Evolutionary conservation across 2,888 invertebrate species (phyloP).

Genomic region (Drosophila rubida): DNA sequence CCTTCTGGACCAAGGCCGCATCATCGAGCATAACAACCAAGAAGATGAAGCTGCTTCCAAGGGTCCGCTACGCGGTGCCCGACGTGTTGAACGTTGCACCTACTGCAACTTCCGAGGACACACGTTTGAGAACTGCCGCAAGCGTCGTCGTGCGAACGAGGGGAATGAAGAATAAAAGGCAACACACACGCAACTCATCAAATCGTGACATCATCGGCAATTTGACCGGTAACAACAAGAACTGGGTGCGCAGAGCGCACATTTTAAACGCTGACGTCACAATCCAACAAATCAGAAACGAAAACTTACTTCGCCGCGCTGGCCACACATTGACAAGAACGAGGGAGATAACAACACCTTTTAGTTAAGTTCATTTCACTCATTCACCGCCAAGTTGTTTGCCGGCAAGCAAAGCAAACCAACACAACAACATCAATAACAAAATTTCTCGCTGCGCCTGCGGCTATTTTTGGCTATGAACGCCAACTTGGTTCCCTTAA

Average conservation of each 20-base stretch:
- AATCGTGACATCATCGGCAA: slow-evolving; percentile 44
- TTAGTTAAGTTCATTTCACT: slow-evolving; percentile 25
- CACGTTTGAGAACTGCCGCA: slow-evolving; percentile 78
- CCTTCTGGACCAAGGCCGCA: slow-evolving; percentile 81
- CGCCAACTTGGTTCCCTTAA: slow-evolving; percentile 40
- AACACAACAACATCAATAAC: slow-evolving; percentile 12
- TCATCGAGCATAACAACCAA: slow-evolving; percentile 79
- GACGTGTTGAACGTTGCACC: slow-evolving; percentile 74
- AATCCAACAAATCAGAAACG: slow-evolving; percentile 13
- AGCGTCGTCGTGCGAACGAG: slow-evolving; percentile 51
- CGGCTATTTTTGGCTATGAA: slow-evolving; percentile 48
- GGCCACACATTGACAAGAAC: slow-evolving; percentile 35
- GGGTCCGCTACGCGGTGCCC: slow-evolving; percentile 58
- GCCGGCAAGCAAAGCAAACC: slow-evolving; percentile 59
- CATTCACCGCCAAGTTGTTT: slow-evolving; percentile 36
- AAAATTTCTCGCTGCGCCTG: slow-evolving; percentile 38
- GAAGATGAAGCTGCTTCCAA: slow-evolving; percentile 50
- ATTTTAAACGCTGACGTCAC: slow-evolving; percentile 21
- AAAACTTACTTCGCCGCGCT: slow-evolving; percentile 46
- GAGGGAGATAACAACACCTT: slow-evolving; percentile 11
- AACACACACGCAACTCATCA: slow-evolving; percentile 8
- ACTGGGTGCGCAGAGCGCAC: slow-evolving; percentile 23
- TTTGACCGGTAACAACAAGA: slow-evolving; percentile 4
- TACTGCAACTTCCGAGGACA: slow-evolving; percentile 82
- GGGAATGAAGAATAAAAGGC: slow-evolving; percentile 24